Evolutionary conservation across 2,888 invertebrate species (phyloP), one percentile per base, ranked within the genome.

Genomic region (Drosophila picticornis): DNA sequence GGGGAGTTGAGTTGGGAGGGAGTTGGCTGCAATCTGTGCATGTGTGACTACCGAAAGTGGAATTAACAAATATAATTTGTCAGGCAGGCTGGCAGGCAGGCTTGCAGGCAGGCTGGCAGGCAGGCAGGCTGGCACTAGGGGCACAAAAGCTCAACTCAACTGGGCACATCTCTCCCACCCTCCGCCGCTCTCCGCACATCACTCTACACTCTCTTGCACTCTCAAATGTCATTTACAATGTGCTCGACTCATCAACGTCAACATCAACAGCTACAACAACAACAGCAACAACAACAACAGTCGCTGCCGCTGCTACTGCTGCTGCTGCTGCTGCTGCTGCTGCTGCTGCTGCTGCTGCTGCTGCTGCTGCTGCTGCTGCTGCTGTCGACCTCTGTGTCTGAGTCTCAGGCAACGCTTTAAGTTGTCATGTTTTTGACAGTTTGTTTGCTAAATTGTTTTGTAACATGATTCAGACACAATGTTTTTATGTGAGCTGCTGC

Each of bases 351-450:
- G 58, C 31, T n/a, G 9, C 62, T 29, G 66, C 43, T 19, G 46
- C 56, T 29, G 52, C 58, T 57, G 64, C 51, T 27, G 31, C 59
- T 16, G 63, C 19, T 19, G 38, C 52, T 46, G 62, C 27, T 29
- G 9, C 65, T 29, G 68, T 16, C 64, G 25, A 36, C 25, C 73
- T 27, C 50, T n/a, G 50, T 70, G 70, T 60, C 58, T 32, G 65
- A 79, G 80, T 87, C 84, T 77, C 77, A 57, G 72, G 77, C 85
- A 84, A 78, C 88, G 86, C 86, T 83, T 85, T 81, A 83, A 86
- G 88, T 84, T 90, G 91, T 91, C 91, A 91, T 90, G 90, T 90
- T 90, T 91, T 87, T 88, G 90, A 90, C 90, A 90, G 90, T 91
- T 91, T 90, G 90, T 90, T 88, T 91, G 91, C 90, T 90, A 90